Evolutionary conservation across 1,140 invertebrate species (phyloP), one percentile per base, ranked within the genome.

Genomic region (Lasioglossum albipes): DNA sequence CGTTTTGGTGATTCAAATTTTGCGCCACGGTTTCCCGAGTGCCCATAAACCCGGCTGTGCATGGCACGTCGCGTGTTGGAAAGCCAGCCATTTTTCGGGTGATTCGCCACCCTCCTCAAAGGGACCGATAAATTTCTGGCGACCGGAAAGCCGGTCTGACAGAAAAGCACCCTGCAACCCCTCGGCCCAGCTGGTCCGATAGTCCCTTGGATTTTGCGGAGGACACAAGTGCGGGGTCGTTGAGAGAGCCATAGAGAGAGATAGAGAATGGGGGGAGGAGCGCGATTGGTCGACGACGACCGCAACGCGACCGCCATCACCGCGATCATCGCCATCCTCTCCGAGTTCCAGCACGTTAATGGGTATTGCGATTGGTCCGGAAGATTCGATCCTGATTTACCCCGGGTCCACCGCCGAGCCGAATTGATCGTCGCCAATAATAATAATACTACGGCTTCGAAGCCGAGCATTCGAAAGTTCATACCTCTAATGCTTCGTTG

Each of bases 281-380:
- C 65, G 66, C 66, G 72, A 85, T 85, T 84, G 84, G 83, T 84
- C 82, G 82, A 57, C 71, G 68, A 45, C 68, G 73, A 81, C 84
- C 82, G 82, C 84, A 84, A 85, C 84, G 73, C 72, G 82, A 84
- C 78, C 82, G 45, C 77, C 77, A 84, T 84, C 82, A 85, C 82
- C 84, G 77, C 82, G 84, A 85, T 85, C 82, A 85, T 85, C 84
- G 83, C 67, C 82, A 84, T 76, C 78, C 79, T 75, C 84, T 68
- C 77, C 66, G 77, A 84, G 83, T 85, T 81, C 78, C 83, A 81
- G 83, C 65, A 61, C 84, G 84, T 85, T 85, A 85, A 85, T 85
- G 79, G 84, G 83, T 84, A 85, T 84, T 84, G 78, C 83, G 79
- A 85, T 85, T 84, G 83, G 78, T 74, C 78, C 78, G 82, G 84